phyloP scores from a whole-genome alignment of 2,888 invertebrate genomes.

The Tipula confusa region DNA sequence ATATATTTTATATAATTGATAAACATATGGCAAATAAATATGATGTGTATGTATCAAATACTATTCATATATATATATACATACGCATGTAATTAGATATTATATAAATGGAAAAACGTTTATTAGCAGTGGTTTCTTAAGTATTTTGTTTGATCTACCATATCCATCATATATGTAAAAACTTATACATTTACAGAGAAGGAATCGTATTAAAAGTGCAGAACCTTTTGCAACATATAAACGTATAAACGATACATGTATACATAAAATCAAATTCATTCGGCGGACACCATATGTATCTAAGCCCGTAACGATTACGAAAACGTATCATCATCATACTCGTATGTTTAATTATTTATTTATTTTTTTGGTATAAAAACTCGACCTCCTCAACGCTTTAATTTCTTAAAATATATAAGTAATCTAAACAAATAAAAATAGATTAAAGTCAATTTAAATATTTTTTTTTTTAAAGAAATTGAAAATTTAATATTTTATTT shows the following conservation, averaged over 20 bases:
- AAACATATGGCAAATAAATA: conserved; percentile 8
- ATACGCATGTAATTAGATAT: conserved; percentile 25
- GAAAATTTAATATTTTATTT: not conserved
- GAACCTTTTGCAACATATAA: not conserved
- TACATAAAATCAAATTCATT: not conserved
- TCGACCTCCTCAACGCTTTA: conserved; percentile 5
- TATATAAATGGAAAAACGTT: not conserved
- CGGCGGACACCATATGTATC: not conserved
- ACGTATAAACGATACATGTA: not conserved
- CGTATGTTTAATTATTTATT: not conserved
- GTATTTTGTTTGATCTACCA: not conserved
- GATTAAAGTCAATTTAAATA: conserved; percentile 12
- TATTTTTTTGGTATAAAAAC: not conserved
- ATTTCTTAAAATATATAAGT: conserved; percentile 6
- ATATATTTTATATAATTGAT: not conserved
- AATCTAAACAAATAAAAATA: conserved; percentile 25
- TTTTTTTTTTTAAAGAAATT: not conserved
- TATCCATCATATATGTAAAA: too few relatives aligned
- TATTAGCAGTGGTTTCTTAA: not conserved
- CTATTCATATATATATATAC: too few relatives aligned
- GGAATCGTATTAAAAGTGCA: not conserved
- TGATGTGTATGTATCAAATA: not conserved
- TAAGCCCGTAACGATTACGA: not conserved
- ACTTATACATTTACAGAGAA: not conserved
- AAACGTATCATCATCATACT: not conserved